A percentile compares a stretch with the other conserved stretches of the same genome.
These are phyloP conservation scores for Solenopsis invicta DNA, from an alignment of 1,140 invertebrate species.

Conservation along the genomic window DNA sequence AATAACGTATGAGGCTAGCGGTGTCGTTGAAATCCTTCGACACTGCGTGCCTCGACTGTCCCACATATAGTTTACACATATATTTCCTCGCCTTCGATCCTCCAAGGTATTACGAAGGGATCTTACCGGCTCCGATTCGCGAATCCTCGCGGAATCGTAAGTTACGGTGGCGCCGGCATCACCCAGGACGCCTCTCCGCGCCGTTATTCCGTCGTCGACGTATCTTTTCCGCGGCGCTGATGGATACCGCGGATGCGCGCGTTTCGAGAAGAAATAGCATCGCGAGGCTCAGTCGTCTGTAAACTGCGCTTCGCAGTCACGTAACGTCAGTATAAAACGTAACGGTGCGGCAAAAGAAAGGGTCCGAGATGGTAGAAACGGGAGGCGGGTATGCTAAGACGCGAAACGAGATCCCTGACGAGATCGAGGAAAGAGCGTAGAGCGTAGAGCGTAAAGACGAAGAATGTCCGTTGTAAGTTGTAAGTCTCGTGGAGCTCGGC, in stretches of 20 bases:
- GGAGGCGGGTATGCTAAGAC: neutral
- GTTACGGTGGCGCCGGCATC: constrained; percentile 55
- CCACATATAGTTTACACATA: constrained; percentile 58
- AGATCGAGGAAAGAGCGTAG: neutral
- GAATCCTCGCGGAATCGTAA: constrained; percentile 68
- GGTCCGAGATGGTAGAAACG: constrained; percentile 4
- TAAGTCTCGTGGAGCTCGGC: constrained; percentile 14
- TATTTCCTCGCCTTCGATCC: constrained; percentile 64
- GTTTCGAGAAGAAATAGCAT: constrained; percentile 29
- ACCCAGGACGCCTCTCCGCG: neutral
- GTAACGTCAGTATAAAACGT: constrained; percentile 4
- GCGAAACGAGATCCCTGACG: neutral
- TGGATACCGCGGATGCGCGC: constrained; percentile 22
- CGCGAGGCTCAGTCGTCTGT: constrained; percentile 15
- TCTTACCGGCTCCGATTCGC: constrained; percentile 65
- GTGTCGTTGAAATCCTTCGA: constrained; percentile 25
- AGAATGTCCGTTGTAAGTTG: constrained; percentile 8
- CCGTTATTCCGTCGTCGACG: constrained; percentile 55
- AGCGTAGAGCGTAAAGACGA: neutral
- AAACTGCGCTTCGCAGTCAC: constrained; percentile 4
- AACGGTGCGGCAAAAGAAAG: too few species aligned
- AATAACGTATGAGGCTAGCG: neutral
- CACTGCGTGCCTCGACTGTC: constrained; percentile 8
- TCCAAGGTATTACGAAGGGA: constrained; percentile 54
- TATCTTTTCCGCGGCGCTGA: neutral